Base-by-base conservation (phyloP, 2,888 invertebrate genomes). In the Papilio demoleus region DNA sequence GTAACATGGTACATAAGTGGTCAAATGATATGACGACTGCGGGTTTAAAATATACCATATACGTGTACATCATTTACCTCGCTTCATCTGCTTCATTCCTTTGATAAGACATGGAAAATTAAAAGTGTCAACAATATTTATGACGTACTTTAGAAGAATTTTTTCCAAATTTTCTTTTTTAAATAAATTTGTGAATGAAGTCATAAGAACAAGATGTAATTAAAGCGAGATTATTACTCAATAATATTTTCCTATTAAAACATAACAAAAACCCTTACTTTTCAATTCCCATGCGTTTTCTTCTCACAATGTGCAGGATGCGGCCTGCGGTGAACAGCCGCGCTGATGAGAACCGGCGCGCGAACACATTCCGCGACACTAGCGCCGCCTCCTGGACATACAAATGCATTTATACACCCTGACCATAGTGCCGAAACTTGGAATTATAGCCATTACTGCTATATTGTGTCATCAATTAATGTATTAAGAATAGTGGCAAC, bases 311-410 rank as follows among this genome's bases (percentile, higher is more conserved):
- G 80, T 97, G 97, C 68, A 98, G 89, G 76, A 97, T 96, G 73
- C 95, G 94, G 4, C 98, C 98, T 1, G 96, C 96, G 2, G 96
- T 95, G 83, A 94, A 97, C 34, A 97, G 93, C 70, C 95, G 93
- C 53, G 94, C 94, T 73, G 95, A 93, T 0, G 96, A 95, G 84
- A 95, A 96, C 71, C 96, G 92, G 73, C 96, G 91, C 73, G 94
- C 93, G 74, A 94, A 93, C 68, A 96, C 94, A 77, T 96, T 95
- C 72, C 94, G 92, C 45, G 95, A 95, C 70, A 95, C 91, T 76
- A 95, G 85, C 68, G 94, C 94, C 59, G 94, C 94, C 83, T 95
- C 95, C 95, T 95, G 79, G 14, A 79, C 80, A 53, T 12, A 56
- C n/a, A 3, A 12, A 6, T 38, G 5, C 9, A 22, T 24, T 45